Base-by-base conservation (phyloP, 2,888 invertebrate genomes). In the Dusona sp. region DNA sequence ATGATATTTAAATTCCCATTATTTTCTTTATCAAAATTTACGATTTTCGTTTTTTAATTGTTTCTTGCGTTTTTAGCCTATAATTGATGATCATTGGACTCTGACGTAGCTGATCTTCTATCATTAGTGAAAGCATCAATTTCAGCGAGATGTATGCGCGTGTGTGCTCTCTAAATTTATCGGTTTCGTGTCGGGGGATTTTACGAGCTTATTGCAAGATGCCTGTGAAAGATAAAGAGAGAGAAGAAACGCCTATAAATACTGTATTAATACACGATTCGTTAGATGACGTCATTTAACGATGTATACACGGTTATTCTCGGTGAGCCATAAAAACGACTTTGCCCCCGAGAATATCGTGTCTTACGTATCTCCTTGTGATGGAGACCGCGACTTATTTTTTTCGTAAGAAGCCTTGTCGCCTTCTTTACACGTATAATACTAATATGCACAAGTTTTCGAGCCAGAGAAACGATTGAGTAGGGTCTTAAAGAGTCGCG, bases 241-340 rank as follows among this genome's bases (percentile, higher is more conserved):
- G 74, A 45, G 81, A 74, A 85, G 72, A 87, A 81, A 87, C 85
- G 88, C 84, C 91, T 91, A 91, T 91, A 92, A 92, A 92, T 90
- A 89, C 86, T 88, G 79, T 88, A 89, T 91, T 90, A 91, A 92
- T 92, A 89, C 88, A 79, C 88, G 87, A 88, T 90, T 91, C 90
- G 89, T 91, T 92, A 91, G 90, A 90, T 92, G 91, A 91, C 91
- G 92, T 92, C 92, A 92, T 68, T 89, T 90, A 88, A 91, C 87
- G 90, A 84, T 83, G 87, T 89, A 88, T 86, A 88, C 86, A 78
- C 74, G 81, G 83, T 89, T 89, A 91, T 91, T 91, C 90, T 79
- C 72, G 89, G 89, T 87, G 77, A 88, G 84, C 80, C 82, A 86
- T 86, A 84, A 85, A 83, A 86, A 83, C 70, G 84, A 79, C 84